Conservation (phyloP, 1,140 invertebrate species). For the Phymorhynchus buccinoides region DNA sequence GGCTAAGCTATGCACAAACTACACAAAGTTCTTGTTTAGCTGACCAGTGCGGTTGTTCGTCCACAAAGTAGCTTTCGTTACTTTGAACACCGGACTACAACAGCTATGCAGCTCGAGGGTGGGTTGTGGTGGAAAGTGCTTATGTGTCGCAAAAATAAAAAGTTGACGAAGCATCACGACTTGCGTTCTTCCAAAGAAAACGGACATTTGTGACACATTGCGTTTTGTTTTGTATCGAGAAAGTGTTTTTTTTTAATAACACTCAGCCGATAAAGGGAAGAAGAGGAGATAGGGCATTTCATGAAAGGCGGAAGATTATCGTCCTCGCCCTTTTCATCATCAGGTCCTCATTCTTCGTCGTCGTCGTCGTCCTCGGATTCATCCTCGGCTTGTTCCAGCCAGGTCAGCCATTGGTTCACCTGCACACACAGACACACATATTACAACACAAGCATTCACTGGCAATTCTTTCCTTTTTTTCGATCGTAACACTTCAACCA, state of each 20-base stretch:
- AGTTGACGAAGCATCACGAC: background rate
- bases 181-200: background rate
- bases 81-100: too few relatives aligned
- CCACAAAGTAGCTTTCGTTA: too few relatives aligned
- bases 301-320: background rate
- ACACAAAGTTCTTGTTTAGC: background rate
- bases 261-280: background rate
- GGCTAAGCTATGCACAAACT: background rate
- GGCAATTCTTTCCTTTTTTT: too few relatives aligned
- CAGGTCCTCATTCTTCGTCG: slow-evolving; percentile 27
- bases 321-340: background rate
- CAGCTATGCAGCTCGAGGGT: too few relatives aligned
- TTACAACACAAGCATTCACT: too few relatives aligned
- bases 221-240: background rate
- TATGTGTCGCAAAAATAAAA: background rate
- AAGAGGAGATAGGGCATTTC: background rate
- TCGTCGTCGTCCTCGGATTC: slow-evolving; percentile 87
- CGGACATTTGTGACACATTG: background rate
- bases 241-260: background rate
- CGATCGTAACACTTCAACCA: too few relatives aligned
- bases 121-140: background rate
- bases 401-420: slow-evolving; percentile 96
- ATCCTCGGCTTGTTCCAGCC: slow-evolving; percentile 92
- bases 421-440: too few relatives aligned
- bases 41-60: background rate